Percentiles rank a stretch among this genome's conserved stretches.
These are phyloP conservation scores for Metallyticus violacea DNA, from an alignment of 2,888 invertebrate genomes.

Conservation along the genomic window DNA sequence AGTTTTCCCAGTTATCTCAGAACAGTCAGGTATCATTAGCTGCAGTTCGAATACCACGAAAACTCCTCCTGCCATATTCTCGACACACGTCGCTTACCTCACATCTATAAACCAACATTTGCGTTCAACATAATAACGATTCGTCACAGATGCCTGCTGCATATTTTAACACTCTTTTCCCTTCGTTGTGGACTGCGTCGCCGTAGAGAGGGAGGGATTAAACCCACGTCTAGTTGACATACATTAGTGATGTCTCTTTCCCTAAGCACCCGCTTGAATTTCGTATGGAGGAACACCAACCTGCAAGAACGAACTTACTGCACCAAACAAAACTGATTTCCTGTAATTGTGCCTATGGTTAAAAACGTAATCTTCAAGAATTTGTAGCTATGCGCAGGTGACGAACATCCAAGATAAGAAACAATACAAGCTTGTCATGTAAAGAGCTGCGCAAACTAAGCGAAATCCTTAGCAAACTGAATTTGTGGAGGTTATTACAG, in stretches of 20 bases:
- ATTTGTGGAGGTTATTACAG: too few species aligned
- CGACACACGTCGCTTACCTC: background rate
- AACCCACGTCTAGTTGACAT: background rate
- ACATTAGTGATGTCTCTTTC: background rate
- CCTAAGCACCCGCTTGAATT: background rate
- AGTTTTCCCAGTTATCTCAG: too few species aligned
- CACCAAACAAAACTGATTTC: too few species aligned
- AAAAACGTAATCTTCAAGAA: too few species aligned
- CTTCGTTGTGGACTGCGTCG: background rate
- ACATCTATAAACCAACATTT: background rate
- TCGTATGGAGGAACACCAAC: background rate
- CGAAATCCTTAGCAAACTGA: too few species aligned
- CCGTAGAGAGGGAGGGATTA: background rate
- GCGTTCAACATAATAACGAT: background rate
- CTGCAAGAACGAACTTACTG: background rate
- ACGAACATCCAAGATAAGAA: too few species aligned
- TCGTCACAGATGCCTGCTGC: constrained; percentile 1
- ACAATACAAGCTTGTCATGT: too few species aligned
- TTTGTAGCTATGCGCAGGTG: too few species aligned
- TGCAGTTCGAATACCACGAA: background rate
- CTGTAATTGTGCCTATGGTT: too few species aligned
- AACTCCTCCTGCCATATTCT: background rate
- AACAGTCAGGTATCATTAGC: too few species aligned
- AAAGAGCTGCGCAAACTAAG: too few species aligned
- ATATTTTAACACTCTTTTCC: constrained; percentile 6